phyloP scores from a whole-genome alignment of 2,113 vertebrate species.

The Ophiodon elongatus region DNA sequence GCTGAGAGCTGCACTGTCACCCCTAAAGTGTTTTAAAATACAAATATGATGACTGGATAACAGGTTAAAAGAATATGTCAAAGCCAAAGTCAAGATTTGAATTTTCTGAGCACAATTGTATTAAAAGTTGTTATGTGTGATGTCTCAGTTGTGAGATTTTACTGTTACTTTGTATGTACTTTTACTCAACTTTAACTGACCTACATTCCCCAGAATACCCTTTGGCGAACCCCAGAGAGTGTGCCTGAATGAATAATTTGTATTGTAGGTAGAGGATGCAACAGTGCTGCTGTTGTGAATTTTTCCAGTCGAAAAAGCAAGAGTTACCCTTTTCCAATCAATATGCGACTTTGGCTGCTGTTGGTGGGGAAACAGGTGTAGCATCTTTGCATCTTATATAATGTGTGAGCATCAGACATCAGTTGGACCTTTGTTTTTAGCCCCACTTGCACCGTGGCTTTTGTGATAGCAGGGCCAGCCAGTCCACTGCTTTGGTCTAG shows the following conservation, averaged over 20 bases:
- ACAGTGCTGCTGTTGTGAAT: conserved; percentile 22
- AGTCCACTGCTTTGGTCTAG: background rate
- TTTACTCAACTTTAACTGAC: conserved; percentile 50
- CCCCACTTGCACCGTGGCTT: too few relatives aligned
- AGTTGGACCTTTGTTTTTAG: background rate
- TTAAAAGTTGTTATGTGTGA: background rate
- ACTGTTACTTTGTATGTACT: conserved; percentile 33
- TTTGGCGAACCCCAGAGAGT: conserved; percentile 45
- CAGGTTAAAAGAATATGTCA: conserved; percentile 5
- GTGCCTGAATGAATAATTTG: conserved; percentile 46
- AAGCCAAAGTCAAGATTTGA: conserved; percentile 4
- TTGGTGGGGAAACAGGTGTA: background rate
- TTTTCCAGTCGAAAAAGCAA: conserved; percentile 30
- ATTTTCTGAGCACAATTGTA: background rate
- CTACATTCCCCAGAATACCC: conserved; percentile 60
- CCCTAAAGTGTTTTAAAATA: conserved; percentile 4
- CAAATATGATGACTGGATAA: conserved; percentile 4
- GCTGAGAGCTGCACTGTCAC: conserved; percentile 1
- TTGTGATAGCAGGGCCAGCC: too few relatives aligned
- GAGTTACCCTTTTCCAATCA: conserved; percentile 12
- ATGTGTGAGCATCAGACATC: background rate
- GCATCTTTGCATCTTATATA: background rate
- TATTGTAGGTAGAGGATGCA: conserved; percentile 33
- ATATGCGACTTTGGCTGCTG: conserved; percentile 19
- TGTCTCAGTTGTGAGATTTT: background rate